Evolutionary conservation across 2,888 invertebrate genomes (phyloP).

Genomic region (Zele albiditarsus): DNA sequence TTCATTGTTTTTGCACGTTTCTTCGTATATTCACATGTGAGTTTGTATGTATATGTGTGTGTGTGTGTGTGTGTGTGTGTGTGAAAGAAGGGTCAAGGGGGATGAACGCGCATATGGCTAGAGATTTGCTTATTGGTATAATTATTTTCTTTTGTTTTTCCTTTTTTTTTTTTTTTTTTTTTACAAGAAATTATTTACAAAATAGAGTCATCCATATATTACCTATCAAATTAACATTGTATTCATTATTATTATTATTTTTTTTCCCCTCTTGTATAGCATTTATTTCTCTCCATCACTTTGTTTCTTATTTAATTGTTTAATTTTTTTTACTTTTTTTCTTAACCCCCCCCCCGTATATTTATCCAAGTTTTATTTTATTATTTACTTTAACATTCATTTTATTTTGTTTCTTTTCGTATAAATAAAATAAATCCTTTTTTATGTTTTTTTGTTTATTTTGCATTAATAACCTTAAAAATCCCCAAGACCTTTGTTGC

Average conservation of each 20-base stretch:
- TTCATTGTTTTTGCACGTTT: slow-evolving; percentile 14
- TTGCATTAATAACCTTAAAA: slow-evolving; percentile 46
- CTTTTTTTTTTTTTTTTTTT: slow-evolving; percentile 10
- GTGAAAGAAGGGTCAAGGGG: neutral
- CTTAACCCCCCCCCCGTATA: too few species aligned
- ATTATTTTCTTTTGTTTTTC: slow-evolving; percentile 23
- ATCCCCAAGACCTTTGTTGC: slow-evolving; percentile 55
- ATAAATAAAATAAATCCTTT: slow-evolving; percentile 68
- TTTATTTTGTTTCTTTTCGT: slow-evolving; percentile 52
- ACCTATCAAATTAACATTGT: slow-evolving; percentile 70
- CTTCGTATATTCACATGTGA: slow-evolving; percentile 15
- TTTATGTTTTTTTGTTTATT: slow-evolving; percentile 40
- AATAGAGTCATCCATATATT: slow-evolving; percentile 72
- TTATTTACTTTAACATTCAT: slow-evolving; percentile 49
- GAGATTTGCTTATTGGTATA: slow-evolving; percentile 11
- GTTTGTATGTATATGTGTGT: slow-evolving; percentile 21
- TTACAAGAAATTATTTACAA: slow-evolving; percentile 72
- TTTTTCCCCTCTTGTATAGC: slow-evolving; percentile 34
- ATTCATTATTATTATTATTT: slow-evolving; percentile 51
- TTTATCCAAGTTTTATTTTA: slow-evolving; percentile 59
- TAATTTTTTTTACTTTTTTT: slow-evolving; percentile 53
- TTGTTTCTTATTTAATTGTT: slow-evolving; percentile 50
- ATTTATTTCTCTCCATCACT: slow-evolving; percentile 22
- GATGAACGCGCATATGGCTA: neutral
- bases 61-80: neutral